Evolutionary conservation across 1,140 invertebrate genomes (phyloP).

Genomic region (Atta texana): DNA sequence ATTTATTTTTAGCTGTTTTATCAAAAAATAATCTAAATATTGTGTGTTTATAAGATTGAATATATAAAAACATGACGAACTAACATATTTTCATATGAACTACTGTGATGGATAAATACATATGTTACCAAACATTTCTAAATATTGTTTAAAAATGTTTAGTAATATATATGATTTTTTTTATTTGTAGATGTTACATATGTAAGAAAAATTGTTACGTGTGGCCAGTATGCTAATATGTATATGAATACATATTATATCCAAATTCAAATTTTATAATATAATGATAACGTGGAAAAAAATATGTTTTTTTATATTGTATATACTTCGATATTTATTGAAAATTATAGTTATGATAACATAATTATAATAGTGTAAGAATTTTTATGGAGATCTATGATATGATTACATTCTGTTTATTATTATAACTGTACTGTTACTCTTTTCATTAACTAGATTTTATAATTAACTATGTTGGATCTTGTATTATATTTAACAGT

Average conservation of each 20-base stretch:
- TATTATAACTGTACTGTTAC: not conserved
- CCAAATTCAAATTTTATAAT: slow-evolving; percentile 20
- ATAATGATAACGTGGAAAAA: not conserved
- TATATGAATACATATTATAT: slow-evolving; percentile 9
- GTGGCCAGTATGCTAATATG: slow-evolving; percentile 19
- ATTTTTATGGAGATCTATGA: slow-evolving; percentile 15
- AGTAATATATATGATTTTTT: slow-evolving; percentile 11
- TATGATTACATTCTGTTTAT: not conserved
- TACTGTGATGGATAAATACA: slow-evolving; percentile 32
- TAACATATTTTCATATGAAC: not conserved
- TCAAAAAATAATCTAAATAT: slow-evolving; percentile 26
- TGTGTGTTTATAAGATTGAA: not conserved
- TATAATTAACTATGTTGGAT: slow-evolving; percentile 17
- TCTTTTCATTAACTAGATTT: not conserved
- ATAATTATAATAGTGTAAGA: not conserved
- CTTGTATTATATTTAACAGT: not conserved
- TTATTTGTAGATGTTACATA: slow-evolving; percentile 9
- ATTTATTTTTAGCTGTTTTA: not conserved
- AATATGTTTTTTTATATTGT: not conserved
- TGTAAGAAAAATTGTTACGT: slow-evolving; percentile 5
- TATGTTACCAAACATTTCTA: slow-evolving; percentile 14
- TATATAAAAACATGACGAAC: not conserved
- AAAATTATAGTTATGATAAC: slow-evolving; percentile 6
- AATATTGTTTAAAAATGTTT: not conserved
- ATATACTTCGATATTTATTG: not conserved